A percentile compares a stretch with the other conserved stretches of the same genome.
Evolutionary conservation across 2,797 vertebrate genomes (phyloP).

Genomic region (Schizothorax lantsangensis): DNA sequence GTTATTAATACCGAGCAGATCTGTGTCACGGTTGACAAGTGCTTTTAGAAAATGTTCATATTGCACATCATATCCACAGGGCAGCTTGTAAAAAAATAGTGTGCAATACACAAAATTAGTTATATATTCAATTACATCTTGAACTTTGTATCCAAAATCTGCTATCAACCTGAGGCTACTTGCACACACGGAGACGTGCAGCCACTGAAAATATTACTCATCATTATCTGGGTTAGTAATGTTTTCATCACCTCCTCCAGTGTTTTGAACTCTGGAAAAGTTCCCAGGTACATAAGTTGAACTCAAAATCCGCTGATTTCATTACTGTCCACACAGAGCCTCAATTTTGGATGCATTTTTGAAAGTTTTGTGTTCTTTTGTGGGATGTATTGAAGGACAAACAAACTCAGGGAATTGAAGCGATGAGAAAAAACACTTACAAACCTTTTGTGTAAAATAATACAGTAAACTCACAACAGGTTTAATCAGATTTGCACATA

Average conservation of each 20-base stretch:
- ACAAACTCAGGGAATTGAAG: background rate
- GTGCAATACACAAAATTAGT: background rate
- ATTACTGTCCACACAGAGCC: background rate
- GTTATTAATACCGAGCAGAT: background rate
- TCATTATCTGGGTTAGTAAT: constrained; percentile 30
- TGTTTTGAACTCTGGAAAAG: constrained; percentile 26
- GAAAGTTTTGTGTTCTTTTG: background rate
- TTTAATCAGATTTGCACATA: background rate
- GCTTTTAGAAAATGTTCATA: background rate
- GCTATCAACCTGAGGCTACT: constrained; percentile 26
- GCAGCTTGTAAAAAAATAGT: constrained; percentile 1
- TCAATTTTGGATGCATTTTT: background rate
- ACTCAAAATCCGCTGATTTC: background rate
- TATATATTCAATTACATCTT: constrained; percentile 20
- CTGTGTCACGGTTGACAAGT: background rate
- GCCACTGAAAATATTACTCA: constrained; percentile 14
- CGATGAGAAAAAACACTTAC: background rate
- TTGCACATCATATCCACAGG: background rate
- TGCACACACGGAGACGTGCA: background rate
- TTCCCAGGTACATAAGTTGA: constrained; percentile 9
- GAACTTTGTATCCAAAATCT: constrained; percentile 11
- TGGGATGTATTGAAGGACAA: background rate
- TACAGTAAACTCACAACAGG: background rate
- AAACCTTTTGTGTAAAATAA: background rate
- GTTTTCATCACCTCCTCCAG: constrained; percentile 27